Evolutionary conservation across 2,888 invertebrate genomes (phyloP).

Genomic region (Aleiodes leptofemur): DNA sequence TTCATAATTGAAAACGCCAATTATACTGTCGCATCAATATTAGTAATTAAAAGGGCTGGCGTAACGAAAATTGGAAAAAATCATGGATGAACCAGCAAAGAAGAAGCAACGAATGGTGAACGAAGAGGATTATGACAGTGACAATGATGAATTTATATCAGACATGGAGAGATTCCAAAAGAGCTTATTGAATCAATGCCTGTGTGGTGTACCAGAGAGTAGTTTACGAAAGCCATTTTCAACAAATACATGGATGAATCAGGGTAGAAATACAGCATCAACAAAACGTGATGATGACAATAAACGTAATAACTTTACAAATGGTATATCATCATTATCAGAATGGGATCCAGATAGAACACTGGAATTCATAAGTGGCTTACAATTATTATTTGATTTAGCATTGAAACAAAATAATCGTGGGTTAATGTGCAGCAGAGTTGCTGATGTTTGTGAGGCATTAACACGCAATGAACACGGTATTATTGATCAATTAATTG

Average conservation of each 20-base stretch:
- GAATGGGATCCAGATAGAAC: conserved; percentile 83
- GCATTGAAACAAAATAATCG: conserved; percentile 90
- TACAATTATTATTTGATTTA: conserved; percentile 89
- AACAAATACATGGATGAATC: conserved; percentile 76
- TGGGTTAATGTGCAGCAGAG: conserved; percentile 87
- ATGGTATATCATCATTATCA: conserved; percentile 67
- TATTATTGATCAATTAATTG: conserved; percentile 89
- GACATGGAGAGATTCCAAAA: conserved; percentile 81
- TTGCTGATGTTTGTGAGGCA: conserved; percentile 88
- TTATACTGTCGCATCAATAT: too few species aligned
- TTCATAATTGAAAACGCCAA: too few species aligned
- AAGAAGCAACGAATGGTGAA: conserved; percentile 85
- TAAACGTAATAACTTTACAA: conserved; percentile 13
- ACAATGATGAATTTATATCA: conserved; percentile 75
- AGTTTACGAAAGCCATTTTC: conserved; percentile 84
- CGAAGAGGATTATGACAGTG: conserved; percentile 79
- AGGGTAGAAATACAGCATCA: conserved; percentile 75
- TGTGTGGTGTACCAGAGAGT: conserved; percentile 86
- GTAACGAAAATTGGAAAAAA: conserved; percentile 71
- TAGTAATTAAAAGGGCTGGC: conserved; percentile 43
- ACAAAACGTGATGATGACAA: conserved; percentile 59
- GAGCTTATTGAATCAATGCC: conserved; percentile 84
- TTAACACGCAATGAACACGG: conserved; percentile 88
- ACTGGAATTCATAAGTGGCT: conserved; percentile 87
- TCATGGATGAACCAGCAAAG: conserved; percentile 89